Evolutionary conservation across 2,888 invertebrate genomes (phyloP), one percentile per base, ranked within the genome.

Genomic region (Pelosia muscerda): DNA sequence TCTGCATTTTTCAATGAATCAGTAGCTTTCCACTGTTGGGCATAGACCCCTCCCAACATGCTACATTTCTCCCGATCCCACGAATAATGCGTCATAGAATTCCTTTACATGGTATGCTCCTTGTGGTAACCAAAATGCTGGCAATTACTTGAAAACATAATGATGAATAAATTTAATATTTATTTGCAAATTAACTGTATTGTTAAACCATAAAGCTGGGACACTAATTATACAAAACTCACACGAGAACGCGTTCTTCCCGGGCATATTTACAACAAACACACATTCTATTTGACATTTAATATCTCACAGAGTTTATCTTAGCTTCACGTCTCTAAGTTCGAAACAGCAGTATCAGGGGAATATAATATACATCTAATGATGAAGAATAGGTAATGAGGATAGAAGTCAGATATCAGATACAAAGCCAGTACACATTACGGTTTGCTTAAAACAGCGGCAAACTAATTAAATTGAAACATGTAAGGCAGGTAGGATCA

Each of bases 331-430:
- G 42, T 42, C 42, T 49, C 49, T 67, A 70, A 70, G 66, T 65
- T 75, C 82, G 75, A 78, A 81, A 75, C 74, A 72, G 68, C 68
- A 76, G 63, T 71, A 66, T 60, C 74, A 67, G 54, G 79, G 82
- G 76, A 78, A 74, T 76, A 72, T 73, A 72, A 71, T 74, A 78
- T 74, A 78, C 82, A 49, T 5, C n/a, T 49, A 49, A 78, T 80
- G 82, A 81, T 82, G 81, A 72, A 74, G 84, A 84, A 84, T 86
- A 85, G 83, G 83, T 88, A 87, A 85, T 87, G 84, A 86, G 84
- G 81, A 80, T 77, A 81, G 73, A 81, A 81, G 75, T 72, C 77
- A 82, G 81, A 42, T 19, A 81, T 72, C 77, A 82, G 81, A 42
- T 19, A 81, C 81, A 83, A 86, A 85, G 83, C 79, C 76, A 73